Conservation (phyloP, 2,113 vertebrate species). For the Gasterosteus aculeatus region DNA sequence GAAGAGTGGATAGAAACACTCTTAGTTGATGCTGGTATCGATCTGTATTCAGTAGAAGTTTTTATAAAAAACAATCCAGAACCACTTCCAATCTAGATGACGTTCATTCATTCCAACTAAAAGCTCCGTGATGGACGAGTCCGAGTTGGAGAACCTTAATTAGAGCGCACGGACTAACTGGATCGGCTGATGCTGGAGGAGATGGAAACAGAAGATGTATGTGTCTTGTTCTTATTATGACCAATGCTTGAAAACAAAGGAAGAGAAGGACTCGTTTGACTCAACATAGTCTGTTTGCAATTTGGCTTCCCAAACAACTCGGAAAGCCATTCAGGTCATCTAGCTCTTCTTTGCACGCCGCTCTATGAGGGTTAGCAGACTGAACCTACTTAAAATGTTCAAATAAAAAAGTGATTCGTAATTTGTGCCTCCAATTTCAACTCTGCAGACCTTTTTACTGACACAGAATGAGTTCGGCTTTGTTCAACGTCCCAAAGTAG, state of each 20-base stretch:
- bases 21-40: background rate
- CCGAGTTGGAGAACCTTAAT: conserved; percentile 18
- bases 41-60: background rate
- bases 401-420: background rate
- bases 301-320: too few relatives aligned
- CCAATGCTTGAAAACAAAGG: background rate
- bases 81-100: background rate
- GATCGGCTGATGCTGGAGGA: conserved; percentile 5
- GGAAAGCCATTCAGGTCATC: background rate
- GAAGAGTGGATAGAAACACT: background rate
- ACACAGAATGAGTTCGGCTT: background rate
- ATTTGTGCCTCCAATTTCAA: background rate
- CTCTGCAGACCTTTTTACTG: background rate
- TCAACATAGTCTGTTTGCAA: too few relatives aligned
- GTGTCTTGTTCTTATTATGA: background rate
- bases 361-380: background rate
- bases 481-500: background rate
- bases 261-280: too few relatives aligned
- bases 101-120: background rate
- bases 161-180: conserved; percentile 15
- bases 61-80: background rate
- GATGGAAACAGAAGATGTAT: conserved; percentile 18
- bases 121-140: conserved; percentile 30
- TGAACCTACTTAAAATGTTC: background rate
- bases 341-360: background rate